Evolutionary conservation across 2,113 vertebrate genomes (phyloP).

Genomic region (Macaca nemestrina): DNA sequence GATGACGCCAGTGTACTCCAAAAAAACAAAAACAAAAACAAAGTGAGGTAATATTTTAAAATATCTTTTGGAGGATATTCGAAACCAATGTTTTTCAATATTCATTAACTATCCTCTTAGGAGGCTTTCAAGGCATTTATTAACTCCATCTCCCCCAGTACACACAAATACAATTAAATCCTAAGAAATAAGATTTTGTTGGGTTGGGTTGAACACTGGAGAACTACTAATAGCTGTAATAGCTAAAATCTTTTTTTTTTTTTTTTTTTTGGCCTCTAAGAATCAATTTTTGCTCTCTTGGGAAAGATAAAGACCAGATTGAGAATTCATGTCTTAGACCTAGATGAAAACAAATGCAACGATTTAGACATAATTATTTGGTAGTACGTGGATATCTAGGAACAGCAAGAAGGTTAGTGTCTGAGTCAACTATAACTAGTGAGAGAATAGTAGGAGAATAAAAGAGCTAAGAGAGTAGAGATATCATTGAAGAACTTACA

Average conservation of each 20-base stretch:
- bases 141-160: background rate
- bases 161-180: background rate
- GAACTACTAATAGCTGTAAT: background rate
- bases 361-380: background rate
- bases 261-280: background rate
- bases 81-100: background rate
- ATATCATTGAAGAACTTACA: background rate
- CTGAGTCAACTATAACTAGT: background rate
- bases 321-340: background rate
- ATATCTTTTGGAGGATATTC: background rate
- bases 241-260: background rate
- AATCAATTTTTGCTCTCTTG: background rate
- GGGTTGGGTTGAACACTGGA: background rate
- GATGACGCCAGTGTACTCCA: background rate
- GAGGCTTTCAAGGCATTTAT: background rate
- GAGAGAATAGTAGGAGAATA: background rate
- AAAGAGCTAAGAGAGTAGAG: background rate
- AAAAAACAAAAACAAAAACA: background rate
- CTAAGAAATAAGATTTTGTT: background rate
- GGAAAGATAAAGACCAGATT: too few relatives aligned
- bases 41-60: background rate
- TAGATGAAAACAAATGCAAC: background rate
- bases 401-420: background rate
- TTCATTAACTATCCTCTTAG: background rate
- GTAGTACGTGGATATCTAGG: rapidly evolving